Conservation (phyloP, 2,113 vertebrate species). For the Brachionichthys hirsutus region DNA sequence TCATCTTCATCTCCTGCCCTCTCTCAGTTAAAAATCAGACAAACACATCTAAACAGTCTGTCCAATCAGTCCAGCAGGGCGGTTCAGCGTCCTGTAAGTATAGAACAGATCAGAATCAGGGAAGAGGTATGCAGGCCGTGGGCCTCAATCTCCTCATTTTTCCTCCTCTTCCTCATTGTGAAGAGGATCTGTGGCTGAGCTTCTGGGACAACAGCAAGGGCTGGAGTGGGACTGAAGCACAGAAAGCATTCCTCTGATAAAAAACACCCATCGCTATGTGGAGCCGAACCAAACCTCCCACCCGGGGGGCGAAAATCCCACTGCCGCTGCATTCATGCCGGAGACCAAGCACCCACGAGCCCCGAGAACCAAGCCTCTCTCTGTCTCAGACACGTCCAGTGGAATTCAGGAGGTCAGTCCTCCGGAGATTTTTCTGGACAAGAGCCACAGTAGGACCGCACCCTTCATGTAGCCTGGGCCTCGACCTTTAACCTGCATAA, state of each 20-base stretch:
- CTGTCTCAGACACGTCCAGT: constrained; percentile 58
- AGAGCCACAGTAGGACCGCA: constrained; percentile 28
- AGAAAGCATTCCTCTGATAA: constrained; percentile 71
- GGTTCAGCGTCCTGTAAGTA: constrained; percentile 2
- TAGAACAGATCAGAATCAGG: constrained; percentile 43
- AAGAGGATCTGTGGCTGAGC: constrained; percentile 51
- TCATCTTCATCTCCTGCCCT: background rate
- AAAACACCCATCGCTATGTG: constrained; percentile 69
- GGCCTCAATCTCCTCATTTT: constrained; percentile 66
- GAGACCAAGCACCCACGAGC: constrained; percentile 68
- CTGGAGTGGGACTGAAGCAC: constrained; percentile 65
- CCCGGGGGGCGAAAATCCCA: constrained; percentile 47
- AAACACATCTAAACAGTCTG: background rate
- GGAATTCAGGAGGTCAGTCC: constrained; percentile 58
- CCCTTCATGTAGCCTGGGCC: constrained; percentile 21
- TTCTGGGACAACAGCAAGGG: constrained; percentile 65
- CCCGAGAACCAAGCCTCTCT: constrained; percentile 54
- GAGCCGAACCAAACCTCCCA: constrained; percentile 64
- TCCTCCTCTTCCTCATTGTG: constrained; percentile 59
- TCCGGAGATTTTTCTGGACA: constrained; percentile 47
- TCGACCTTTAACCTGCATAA: constrained; percentile 36
- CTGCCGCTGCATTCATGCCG: constrained; percentile 65
- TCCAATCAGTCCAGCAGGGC: constrained; percentile 5
- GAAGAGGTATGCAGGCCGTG: constrained; percentile 72
- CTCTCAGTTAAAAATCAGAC: background rate